Evolutionary conservation across 64 coral and sea anemone species (phyloP), one percentile per base, ranked within the genome.

Genomic region (Cladopsammia gracilis): DNA sequence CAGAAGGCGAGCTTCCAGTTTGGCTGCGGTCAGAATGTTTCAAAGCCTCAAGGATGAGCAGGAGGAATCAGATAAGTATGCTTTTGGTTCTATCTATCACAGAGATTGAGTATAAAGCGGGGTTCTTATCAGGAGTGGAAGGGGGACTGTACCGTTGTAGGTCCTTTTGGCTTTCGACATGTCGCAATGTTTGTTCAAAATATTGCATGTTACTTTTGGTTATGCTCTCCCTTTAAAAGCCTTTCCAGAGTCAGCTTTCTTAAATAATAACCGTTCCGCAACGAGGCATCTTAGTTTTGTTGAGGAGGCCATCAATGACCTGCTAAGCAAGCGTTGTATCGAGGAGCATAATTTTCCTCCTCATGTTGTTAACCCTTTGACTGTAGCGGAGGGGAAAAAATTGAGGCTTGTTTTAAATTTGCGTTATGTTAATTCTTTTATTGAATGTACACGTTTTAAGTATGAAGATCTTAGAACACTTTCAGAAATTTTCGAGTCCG

Each of bases 361-460:
- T 20, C 78, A 62, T 46, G 89, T 82, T 79, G 74, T 95, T 58
- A 95, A 91, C 79, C 94, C 89, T 64, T 64, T 95, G 50, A 78
- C 94, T 62, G 94, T 95, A 79, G 94, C 89, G 34, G 88, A 95
- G 25, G 94, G 80, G 11, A 80, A 91, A 71, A 94, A 89, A 49
- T 76, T 88, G 2, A 44, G 85, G n/a, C n/a, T 88, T 26, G 92
- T 93, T 26, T 90, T 90, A 12, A 78, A 95, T 85, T 77, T 95
- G 46, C 81, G 70, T 48, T 88, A 89, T 50, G 56, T 95, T 66
- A 95, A 95, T 76, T 2, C 54, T 34, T 88, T 25, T 77, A 6
- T 85, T 42, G 48, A 76, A 25, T 64, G 53, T 49, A 51, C 53
- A 48, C 82, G 64, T 12, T 95, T 95, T 66, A 95, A 89, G 53